Evolutionary conservation across 1,140 invertebrate genomes (phyloP).

Genomic region (Drosophila quadrilineata): DNA sequence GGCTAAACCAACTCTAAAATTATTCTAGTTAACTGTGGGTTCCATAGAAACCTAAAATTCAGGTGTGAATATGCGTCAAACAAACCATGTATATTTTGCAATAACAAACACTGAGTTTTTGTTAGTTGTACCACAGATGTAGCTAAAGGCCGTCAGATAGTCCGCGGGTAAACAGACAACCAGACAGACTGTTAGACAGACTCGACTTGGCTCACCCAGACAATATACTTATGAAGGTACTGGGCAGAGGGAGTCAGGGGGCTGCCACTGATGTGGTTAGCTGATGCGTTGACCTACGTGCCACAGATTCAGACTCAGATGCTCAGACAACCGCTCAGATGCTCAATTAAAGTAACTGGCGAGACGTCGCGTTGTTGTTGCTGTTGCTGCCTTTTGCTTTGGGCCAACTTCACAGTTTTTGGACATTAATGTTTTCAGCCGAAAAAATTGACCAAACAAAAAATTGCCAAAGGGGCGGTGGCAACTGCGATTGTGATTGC

Average conservation of each 20-base stretch:
- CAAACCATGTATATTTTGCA: conserved; percentile 64
- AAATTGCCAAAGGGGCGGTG: conserved; percentile 39
- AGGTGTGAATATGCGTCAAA: conserved; percentile 60
- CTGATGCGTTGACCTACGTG: conserved; percentile 73
- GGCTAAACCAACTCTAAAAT: too few relatives aligned
- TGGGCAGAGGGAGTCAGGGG: conserved; percentile 16
- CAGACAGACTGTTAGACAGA: conserved; percentile 11
- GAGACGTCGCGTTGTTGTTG: conserved; percentile 9
- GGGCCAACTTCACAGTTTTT: conserved; percentile 65
- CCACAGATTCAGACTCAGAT: conserved; percentile 72
- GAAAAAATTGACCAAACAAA: conserved; percentile 32
- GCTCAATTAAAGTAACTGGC: conserved; percentile 42
- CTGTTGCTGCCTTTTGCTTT: conserved; percentile 30
- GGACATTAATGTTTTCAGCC: conserved; percentile 40
- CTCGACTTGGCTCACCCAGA: conserved; percentile 9
- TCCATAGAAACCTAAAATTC: conserved; percentile 10
- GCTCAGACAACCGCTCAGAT: conserved; percentile 53
- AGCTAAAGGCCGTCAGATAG: conserved; percentile 58
- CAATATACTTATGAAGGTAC: not conserved
- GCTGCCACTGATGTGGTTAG: conserved; percentile 34
- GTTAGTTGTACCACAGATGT: conserved; percentile 38
- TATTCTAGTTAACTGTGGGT: not conserved
- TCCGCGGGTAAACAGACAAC: conserved; percentile 35
- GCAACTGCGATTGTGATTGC: conserved; percentile 60
- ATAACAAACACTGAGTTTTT: conserved; percentile 47